Evolutionary conservation across 2,888 invertebrate species (phyloP).

Genomic region (Netelia fuscicornis): DNA sequence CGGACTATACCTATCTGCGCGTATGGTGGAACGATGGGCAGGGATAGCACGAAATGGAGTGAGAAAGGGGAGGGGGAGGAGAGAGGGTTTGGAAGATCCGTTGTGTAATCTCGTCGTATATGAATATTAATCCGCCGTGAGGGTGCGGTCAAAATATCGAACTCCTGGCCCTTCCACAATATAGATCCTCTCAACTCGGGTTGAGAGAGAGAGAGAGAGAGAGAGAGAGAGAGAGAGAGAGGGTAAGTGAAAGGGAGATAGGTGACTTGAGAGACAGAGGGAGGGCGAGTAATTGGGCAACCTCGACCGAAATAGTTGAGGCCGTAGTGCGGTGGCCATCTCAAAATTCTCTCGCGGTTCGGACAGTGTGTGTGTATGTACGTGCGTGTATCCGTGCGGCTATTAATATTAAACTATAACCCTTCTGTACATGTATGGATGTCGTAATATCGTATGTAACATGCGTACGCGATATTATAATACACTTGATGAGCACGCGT

Average conservation of each 20-base stretch:
- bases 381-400: not conserved
- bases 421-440: not conserved
- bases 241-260: not conserved
- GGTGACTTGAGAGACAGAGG: too few relatives aligned
- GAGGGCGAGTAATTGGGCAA: conserved; percentile 36
- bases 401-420: conserved; percentile 23
- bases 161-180: conserved; percentile 10
- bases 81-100: conserved; percentile 4
- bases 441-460: not conserved
- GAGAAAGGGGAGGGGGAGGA: not conserved
- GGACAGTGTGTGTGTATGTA: not conserved
- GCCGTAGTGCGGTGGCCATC: conserved; percentile 1
- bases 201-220: conserved; percentile 16
- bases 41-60: too few relatives aligned
- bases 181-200: conserved; percentile 37
- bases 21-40: too few relatives aligned
- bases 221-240: not conserved
- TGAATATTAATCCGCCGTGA: conserved; percentile 66
- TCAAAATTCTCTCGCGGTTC: conserved; percentile 1
- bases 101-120: conserved; percentile 57
- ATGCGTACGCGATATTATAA: conserved; percentile 4
- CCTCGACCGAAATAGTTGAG: conserved; percentile 22
- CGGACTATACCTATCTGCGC: not conserved
- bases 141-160: conserved; percentile 56
- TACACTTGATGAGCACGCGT: conserved; percentile 6